Evolutionary conservation across 2,113 vertebrate genomes (phyloP), one percentile per base, ranked within the genome.

Genomic region (Chaenocephalus aceratus): DNA sequence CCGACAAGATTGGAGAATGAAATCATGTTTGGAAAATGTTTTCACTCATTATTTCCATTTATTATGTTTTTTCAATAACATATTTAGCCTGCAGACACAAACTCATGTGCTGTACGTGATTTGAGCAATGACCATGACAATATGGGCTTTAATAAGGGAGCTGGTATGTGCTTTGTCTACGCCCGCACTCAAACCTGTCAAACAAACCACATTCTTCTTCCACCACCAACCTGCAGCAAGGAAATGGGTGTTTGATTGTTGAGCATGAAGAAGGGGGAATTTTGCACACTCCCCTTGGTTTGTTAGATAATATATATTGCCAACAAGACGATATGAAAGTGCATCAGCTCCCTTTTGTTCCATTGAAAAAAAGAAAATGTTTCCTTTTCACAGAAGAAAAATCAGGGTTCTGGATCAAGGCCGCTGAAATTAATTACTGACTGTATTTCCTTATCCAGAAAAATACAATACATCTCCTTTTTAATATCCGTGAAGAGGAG

Each of bases 131-230:
- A 80, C 62, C 10, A 14, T 75, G 72, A 80, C 73, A 84, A 77
- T 59, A 62, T 72, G 51, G 72, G 73, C 76, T 82, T 53, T 13
- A 51, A 75, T 67, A 73, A 82, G 57, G 69, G 86, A 75, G 59
- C 51, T 84, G 80, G 57, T 61, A 80, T 66, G 84, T 79, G 68
- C 74, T 86, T 89, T 80, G 79, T 90, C 84, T 86, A 88, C 88
- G 79, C 88, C 82, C 88, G 89, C 90, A 86, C 87, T 85, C 58
- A 77, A 63, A 85, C 81, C 78, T 90, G 86, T 91, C 90, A 90
- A 88, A 81, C 70, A 85, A 71, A 79, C 63, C 81, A 78, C 81
- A 58, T 66, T 65, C 61, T 23, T 81, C 72, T 57, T 82, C 82
- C 87, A 71, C 86, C 88, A 72, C 84, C 90, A 82, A 73, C 77